Conservation (phyloP, 1,140 invertebrate genomes). For the Medauroidea extradentata region DNA sequence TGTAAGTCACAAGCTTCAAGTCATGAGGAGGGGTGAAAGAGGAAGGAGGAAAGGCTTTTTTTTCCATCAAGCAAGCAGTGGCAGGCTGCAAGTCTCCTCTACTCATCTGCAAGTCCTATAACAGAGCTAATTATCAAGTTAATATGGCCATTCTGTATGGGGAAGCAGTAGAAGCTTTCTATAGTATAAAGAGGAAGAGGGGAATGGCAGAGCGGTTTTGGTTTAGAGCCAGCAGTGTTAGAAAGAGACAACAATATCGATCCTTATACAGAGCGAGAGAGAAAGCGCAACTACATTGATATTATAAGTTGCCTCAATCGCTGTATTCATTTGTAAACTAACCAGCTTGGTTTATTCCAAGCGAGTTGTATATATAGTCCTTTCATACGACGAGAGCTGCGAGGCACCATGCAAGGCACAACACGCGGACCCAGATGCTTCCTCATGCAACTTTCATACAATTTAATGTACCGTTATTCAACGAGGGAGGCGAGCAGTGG, state of each 20-base stretch:
- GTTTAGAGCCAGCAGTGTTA: constrained; percentile 29
- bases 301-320: constrained; percentile 70
- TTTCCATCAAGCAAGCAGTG: constrained; percentile 14
- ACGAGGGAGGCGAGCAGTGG: constrained; percentile 9
- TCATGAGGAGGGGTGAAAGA: background rate
- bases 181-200: constrained; percentile 40
- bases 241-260: constrained; percentile 7
- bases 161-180: constrained; percentile 18
- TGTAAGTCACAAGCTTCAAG: constrained; percentile 29
- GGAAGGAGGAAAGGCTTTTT: constrained; percentile 6
- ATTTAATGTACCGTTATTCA: constrained; percentile 40
- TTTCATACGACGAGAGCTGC: background rate
- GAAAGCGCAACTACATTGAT: constrained; percentile 56
- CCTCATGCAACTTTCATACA: constrained; percentile 42
- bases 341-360: constrained; percentile 52
- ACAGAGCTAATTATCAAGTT: constrained; percentile 86
- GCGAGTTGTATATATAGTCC: constrained; percentile 9
- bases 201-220: constrained; percentile 39
- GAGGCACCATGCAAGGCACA: background rate
- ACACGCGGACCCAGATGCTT: constrained; percentile 4
- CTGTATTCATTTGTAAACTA: constrained; percentile 71
- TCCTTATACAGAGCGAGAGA: constrained; percentile 38
- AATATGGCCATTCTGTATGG: constrained; percentile 72
- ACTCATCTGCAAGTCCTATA: constrained; percentile 86
- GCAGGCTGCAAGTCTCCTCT: constrained; percentile 37